These are phyloP conservation scores for Meliscaeva auricollis DNA, from an alignment of 2,888 invertebrate species.

Conservation along the genomic window DNA sequence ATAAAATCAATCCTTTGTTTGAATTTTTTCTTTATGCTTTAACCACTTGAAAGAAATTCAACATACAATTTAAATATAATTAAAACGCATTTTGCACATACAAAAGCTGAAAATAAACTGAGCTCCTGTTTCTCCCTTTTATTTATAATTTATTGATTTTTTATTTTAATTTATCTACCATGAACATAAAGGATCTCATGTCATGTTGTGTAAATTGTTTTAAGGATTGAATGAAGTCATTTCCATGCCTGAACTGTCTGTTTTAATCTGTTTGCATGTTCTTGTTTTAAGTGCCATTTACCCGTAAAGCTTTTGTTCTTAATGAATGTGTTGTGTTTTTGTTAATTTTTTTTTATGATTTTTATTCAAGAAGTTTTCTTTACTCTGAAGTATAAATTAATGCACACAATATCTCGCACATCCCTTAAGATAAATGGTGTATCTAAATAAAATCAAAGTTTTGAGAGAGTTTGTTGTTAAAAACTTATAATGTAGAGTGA, in stretches of 20 bases:
- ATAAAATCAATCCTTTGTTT: too few species aligned
- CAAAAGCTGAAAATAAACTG: too few species aligned
- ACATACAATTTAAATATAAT: too few species aligned
- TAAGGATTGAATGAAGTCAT: constrained; percentile 4
- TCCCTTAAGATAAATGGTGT: not conserved
- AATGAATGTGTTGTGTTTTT: not conserved
- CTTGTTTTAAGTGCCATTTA: not conserved
- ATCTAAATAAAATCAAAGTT: constrained; percentile 7
- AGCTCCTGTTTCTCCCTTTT: too few species aligned
- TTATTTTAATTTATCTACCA: too few species aligned
- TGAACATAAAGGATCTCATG: too few species aligned
- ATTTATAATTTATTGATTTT: too few species aligned
- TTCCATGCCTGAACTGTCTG: constrained; percentile 15
- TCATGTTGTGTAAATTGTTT: not conserved
- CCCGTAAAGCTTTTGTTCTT: not conserved
- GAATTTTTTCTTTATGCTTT: too few species aligned
- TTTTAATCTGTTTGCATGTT: not conserved
- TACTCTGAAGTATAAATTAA: not conserved
- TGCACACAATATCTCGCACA: not conserved
- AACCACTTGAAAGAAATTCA: too few species aligned
- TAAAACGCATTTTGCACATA: too few species aligned
- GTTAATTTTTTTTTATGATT: not conserved
- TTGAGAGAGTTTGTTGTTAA: not conserved
- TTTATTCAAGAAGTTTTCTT: not conserved
- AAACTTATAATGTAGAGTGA: not conserved